These are phyloP conservation scores for Hestina assimilis DNA, from an alignment of 1,140 invertebrate species.

Conservation along the genomic window DNA sequence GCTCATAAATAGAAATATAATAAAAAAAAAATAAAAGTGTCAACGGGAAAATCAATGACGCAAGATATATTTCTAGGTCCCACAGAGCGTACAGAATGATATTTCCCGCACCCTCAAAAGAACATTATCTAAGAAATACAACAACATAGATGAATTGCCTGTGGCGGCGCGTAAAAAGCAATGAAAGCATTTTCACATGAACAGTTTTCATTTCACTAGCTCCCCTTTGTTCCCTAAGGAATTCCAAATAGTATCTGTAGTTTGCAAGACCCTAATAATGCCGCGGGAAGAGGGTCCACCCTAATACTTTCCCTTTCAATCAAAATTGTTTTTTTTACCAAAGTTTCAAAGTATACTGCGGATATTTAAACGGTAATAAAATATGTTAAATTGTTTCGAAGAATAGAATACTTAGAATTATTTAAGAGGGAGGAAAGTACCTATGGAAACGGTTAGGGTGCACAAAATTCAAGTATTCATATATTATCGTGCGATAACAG, in stretches of 20 bases:
- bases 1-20: not conserved
- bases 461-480: no score
- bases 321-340: conserved; percentile 45
- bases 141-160: conserved; percentile 69
- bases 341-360: conserved; percentile 9
- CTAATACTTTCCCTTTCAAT: conserved; percentile 37
- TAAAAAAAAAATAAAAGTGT: conserved; percentile 4
- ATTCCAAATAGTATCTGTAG: conserved; percentile 69
- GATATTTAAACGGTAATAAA: conserved; percentile 25
- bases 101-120: conserved; percentile 32
- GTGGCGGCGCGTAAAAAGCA: conserved; percentile 67
- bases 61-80: conserved; percentile 28
- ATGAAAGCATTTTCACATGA: conserved; percentile 72
- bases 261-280: conserved; percentile 56
- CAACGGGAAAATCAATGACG: conserved; percentile 40
- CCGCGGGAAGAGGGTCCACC: conserved; percentile 39
- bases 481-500: no score
- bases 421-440: conserved; percentile 3
- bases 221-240: conserved; percentile 64
- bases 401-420: conserved; percentile 11
- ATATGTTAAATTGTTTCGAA: conserved; percentile 15
- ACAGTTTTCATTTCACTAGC: conserved; percentile 65
- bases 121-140: conserved; percentile 44
- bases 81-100: conserved; percentile 45
- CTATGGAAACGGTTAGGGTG: no score